These are phyloP conservation scores for Eupeodes luniger DNA, from an alignment of 2,888 invertebrate species.

Conservation along the genomic window DNA sequence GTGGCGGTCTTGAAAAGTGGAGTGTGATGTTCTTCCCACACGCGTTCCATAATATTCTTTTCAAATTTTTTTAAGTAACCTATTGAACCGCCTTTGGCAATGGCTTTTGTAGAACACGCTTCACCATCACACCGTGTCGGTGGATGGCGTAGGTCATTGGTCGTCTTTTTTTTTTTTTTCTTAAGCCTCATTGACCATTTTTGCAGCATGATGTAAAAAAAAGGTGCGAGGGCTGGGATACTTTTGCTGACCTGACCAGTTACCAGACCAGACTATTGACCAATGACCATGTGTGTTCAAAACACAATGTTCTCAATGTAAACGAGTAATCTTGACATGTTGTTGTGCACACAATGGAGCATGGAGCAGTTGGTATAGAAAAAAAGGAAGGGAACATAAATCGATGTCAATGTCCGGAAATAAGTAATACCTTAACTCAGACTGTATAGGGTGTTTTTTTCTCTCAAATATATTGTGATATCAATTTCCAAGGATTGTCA, in stretches of 20 bases:
- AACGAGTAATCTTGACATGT: conserved; percentile 29
- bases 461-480: neutral
- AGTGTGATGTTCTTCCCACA: conserved; percentile 21
- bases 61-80: conserved; percentile 17
- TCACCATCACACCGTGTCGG: neutral
- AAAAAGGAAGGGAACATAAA: conserved; percentile 37
- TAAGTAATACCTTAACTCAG: conserved; percentile 7
- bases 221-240: conserved; percentile 12
- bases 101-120: conserved; percentile 6
- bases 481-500: conserved; percentile 16
- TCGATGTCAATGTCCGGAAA: conserved; percentile 66
- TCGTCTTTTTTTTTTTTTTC: neutral
- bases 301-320: neutral
- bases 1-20: neutral
- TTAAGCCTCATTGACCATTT: neutral
- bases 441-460: neutral
- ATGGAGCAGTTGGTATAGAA: too few relatives aligned
- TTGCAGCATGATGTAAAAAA: neutral
- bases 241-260: conserved; percentile 13
- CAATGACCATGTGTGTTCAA: neutral
- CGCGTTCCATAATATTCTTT: conserved; percentile 16
- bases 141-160: too few relatives aligned
- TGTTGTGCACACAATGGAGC: neutral
- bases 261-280: neutral
- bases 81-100: conserved; percentile 50